Evolutionary conservation across 2,888 invertebrate species (phyloP).

Genomic region (Hoplodrina blanda): DNA sequence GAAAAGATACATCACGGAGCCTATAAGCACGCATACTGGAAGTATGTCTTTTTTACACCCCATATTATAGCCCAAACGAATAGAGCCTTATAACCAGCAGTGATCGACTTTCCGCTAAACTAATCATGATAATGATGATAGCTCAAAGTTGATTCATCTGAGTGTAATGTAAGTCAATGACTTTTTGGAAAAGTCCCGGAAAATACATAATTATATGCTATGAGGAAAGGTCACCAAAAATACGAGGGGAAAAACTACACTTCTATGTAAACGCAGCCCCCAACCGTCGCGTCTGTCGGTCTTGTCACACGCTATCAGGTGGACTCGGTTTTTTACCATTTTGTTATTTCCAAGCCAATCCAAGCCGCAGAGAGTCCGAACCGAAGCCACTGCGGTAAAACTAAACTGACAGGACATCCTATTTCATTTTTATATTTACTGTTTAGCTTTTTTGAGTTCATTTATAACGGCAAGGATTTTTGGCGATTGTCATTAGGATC

Average conservation of each 20-base stretch:
- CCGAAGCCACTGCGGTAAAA: constrained; percentile 33
- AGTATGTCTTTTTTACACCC: no score
- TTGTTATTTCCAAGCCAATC: constrained; percentile 68
- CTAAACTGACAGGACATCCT: constrained; percentile 47
- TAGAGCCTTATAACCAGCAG: no score
- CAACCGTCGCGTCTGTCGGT: constrained; percentile 67
- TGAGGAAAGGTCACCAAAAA: neutral
- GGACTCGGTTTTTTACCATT: constrained; percentile 70
- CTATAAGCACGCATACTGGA: no score
- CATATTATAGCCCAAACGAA: no score
- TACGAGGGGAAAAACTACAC: constrained; percentile 12
- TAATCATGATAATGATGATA: no score
- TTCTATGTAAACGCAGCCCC: constrained; percentile 61
- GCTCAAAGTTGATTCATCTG: neutral
- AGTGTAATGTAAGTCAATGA: neutral
- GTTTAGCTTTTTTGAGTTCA: constrained; percentile 9
- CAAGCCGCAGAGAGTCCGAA: constrained; percentile 59
- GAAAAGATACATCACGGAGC: no score
- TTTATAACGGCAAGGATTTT: neutral
- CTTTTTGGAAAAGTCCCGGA: constrained; percentile 1
- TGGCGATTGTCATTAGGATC: neutral
- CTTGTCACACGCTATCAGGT: constrained; percentile 77
- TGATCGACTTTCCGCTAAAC: no score
- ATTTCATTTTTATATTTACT: constrained; percentile 38
- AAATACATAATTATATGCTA: neutral